Evolutionary conservation across 2,797 vertebrate genomes (phyloP).

Genomic region (Vultur gryphus): DNA sequence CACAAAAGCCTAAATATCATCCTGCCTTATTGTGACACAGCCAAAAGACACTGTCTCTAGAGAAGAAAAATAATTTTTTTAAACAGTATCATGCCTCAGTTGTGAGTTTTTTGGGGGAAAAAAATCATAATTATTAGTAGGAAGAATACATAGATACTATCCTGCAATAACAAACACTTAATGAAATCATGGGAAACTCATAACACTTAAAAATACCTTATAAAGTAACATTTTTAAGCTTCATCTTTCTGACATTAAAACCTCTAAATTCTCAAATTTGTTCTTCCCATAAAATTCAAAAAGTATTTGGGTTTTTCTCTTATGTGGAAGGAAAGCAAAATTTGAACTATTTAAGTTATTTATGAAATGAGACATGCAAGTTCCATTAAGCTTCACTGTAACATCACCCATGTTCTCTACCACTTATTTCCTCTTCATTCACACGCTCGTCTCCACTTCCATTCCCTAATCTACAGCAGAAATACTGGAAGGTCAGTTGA

Average conservation of each 20-base stretch:
- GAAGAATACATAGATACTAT: neutral
- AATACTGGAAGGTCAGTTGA: neutral
- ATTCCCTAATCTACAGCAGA: neutral
- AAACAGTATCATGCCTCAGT: neutral
- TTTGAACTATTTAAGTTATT: neutral
- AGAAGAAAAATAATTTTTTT: neutral
- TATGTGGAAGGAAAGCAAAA: neutral
- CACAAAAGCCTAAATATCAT: neutral
- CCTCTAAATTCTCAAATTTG: neutral
- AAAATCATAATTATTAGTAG: neutral
- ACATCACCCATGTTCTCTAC: neutral
- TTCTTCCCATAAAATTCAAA: neutral
- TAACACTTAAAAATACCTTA: neutral
- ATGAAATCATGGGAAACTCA: neutral
- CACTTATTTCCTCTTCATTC: neutral
- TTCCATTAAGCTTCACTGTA: neutral
- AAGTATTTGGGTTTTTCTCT: neutral
- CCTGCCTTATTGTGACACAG: neutral
- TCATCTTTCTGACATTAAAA: neutral
- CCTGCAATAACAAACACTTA: neutral
- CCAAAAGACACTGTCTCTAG: neutral
- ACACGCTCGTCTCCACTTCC: neutral
- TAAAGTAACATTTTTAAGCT: neutral
- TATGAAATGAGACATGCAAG: neutral
- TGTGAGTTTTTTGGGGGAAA: accelerated